Conservation (phyloP, 2,888 invertebrate species). For the Erynnis tages region DNA sequence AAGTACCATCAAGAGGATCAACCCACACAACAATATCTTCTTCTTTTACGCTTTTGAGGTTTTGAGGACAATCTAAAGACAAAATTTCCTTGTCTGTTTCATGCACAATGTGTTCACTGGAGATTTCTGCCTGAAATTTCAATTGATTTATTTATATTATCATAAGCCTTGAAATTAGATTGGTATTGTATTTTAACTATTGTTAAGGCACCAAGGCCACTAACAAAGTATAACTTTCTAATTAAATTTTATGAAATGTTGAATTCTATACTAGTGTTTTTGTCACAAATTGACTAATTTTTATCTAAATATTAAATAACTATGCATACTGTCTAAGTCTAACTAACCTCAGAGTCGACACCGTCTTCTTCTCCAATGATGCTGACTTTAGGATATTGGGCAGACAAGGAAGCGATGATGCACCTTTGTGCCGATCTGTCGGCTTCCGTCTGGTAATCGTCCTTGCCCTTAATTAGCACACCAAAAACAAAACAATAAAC, state of each 20-base stretch:
- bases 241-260: too few species aligned
- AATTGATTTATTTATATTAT: not conserved
- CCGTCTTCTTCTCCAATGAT: conserved; percentile 96
- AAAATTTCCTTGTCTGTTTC: conserved; percentile 86
- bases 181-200: not conserved
- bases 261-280: too few species aligned
- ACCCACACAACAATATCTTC: conserved; percentile 98
- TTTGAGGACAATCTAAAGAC: conserved; percentile 84
- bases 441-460: conserved; percentile 99
- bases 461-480: conserved; percentile 83
- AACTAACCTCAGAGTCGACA: conserved; percentile 84
- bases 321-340: too few species aligned
- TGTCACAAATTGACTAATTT: too few species aligned
- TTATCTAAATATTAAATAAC: too few species aligned
- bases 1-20: conserved; percentile 98
- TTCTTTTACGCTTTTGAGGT: conserved; percentile 83
- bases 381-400: conserved; percentile 90
- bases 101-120: conserved; percentile 88
- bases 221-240: too few species aligned
- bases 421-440: conserved; percentile 97
- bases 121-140: conserved; percentile 69
- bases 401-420: conserved; percentile 92
- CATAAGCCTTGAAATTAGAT: conserved; percentile 17
- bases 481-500: not conserved
- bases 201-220: not conserved